Evolutionary conservation across 2,797 vertebrate genomes (phyloP).

Genomic region (Cryptoprocta ferox): DNA sequence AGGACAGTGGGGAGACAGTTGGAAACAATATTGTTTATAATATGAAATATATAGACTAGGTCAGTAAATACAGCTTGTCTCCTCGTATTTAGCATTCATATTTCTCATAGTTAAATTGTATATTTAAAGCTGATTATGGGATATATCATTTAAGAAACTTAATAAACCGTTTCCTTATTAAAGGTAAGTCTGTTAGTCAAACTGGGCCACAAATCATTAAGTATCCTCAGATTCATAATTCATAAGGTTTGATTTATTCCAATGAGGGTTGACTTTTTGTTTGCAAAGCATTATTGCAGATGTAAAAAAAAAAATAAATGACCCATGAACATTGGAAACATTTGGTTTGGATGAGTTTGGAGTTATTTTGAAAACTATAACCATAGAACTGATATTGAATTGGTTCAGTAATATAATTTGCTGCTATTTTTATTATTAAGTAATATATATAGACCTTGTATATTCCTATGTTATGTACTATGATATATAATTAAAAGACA

Average conservation of each 20-base stretch:
- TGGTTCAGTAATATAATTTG: neutral
- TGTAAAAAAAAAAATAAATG: neutral
- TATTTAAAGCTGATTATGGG: slow-evolving; percentile 11
- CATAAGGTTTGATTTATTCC: neutral
- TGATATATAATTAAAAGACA: neutral
- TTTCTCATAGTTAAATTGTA: slow-evolving; percentile 25
- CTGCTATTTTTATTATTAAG: neutral
- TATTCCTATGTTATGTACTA: neutral
- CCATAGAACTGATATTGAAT: neutral
- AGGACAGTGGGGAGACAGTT: neutral
- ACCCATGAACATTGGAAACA: neutral
- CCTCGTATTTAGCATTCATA: neutral
- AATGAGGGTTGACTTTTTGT: neutral
- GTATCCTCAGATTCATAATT: slow-evolving; percentile 6
- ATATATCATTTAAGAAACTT: slow-evolving; percentile 46
- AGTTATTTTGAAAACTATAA: slow-evolving; percentile 42
- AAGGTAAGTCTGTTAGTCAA: slow-evolving; percentile 27
- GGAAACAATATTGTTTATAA: slow-evolving; percentile 39
- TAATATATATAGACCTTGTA: neutral
- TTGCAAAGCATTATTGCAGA: slow-evolving; percentile 33
- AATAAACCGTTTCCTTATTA: slow-evolving; percentile 46
- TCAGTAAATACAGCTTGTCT: neutral
- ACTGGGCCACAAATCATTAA: neutral
- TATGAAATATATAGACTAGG: neutral
- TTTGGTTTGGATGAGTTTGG: neutral